Evolutionary conservation across 2,888 invertebrate species (phyloP).

Genomic region (Meliscaeva auricollis): DNA sequence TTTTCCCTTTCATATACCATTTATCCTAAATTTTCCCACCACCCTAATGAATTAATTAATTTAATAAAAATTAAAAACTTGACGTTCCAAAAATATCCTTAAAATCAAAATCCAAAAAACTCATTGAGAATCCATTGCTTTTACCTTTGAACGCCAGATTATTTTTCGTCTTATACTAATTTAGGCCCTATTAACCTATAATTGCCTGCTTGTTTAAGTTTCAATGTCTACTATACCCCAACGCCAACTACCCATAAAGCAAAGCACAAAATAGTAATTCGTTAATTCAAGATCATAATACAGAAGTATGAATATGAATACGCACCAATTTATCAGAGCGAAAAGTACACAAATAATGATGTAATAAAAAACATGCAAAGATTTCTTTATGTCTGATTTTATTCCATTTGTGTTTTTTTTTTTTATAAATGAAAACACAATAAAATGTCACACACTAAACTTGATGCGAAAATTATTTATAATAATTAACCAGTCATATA

Average conservation of each 20-base stretch:
- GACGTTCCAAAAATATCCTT: no score
- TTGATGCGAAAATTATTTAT: constrained; percentile 49
- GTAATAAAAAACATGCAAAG: constrained; percentile 17
- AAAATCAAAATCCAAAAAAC: no score
- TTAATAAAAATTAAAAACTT: no score
- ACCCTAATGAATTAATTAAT: no score
- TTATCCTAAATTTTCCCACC: no score
- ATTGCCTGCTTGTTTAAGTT: neutral
- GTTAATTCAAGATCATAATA: constrained; percentile 55
- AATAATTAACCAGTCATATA: constrained; percentile 40
- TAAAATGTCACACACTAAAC: constrained; percentile 39
- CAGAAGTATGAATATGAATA: constrained; percentile 8
- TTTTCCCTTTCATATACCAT: no score
- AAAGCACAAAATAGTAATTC: neutral
- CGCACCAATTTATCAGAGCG: constrained; percentile 32
- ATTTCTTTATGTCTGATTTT: constrained; percentile 27
- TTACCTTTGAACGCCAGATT: no score
- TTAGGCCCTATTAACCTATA: neutral
- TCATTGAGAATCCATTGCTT: no score
- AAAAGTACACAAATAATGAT: constrained; percentile 8
- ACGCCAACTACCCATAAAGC: no score
- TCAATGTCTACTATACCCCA: neutral
- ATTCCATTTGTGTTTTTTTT: neutral
- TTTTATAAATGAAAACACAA: constrained; percentile 15
- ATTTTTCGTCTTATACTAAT: no score